Evolutionary conservation across 2,888 invertebrate genomes (phyloP), one percentile per base, ranked within the genome.

Genomic region (Celastrina argiolus): DNA sequence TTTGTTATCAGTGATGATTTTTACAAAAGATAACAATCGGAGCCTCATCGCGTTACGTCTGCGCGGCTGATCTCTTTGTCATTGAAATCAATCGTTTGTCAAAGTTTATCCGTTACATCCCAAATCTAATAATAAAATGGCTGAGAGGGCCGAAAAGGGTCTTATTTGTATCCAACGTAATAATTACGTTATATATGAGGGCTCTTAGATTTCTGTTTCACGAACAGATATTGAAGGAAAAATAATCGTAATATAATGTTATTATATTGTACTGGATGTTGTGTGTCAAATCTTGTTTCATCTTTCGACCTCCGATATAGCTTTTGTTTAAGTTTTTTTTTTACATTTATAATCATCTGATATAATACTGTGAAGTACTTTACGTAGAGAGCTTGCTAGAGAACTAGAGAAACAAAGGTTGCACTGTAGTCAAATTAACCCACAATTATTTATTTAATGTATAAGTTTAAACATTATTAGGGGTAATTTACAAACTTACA

Each of bases 31-130:
- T 77, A 79, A 78, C 78, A 74, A 76, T 76, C 72, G 76, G 80
- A 82, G 16, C 83, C 77, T 81, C 83, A 85, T 85, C 83, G 77
- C 83, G 85, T 87, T 86, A 85, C 84, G 83, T 81, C 83, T 81
- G 78, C 79, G 81, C 81, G 80, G 78, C 67, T 76, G 80, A 79
- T 72, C 80, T 80, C 75, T 86, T 84, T 87, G 83, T 84, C 78
- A 78, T 76, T 81, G 77, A 74, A 85, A 79, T 81, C 81, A 82
- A 84, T 82, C 82, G 85, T 82, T 85, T 85, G 83, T 80, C 79
- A 75, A 78, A 83, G 81, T 86, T 85, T 85, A 83, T 83, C 78
- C 79, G 81, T 81, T 82, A 81, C 76, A 80, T 82, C 79, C 77
- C 69, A 76, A 83, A 87, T 85, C 83, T 82, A 86, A 87, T 87